A percentile compares a stretch with the other conserved stretches of the same genome.
These are phyloP conservation scores for Drosophila repleta DNA, from an alignment of 1,140 invertebrate genomes.

Conservation along the genomic window DNA sequence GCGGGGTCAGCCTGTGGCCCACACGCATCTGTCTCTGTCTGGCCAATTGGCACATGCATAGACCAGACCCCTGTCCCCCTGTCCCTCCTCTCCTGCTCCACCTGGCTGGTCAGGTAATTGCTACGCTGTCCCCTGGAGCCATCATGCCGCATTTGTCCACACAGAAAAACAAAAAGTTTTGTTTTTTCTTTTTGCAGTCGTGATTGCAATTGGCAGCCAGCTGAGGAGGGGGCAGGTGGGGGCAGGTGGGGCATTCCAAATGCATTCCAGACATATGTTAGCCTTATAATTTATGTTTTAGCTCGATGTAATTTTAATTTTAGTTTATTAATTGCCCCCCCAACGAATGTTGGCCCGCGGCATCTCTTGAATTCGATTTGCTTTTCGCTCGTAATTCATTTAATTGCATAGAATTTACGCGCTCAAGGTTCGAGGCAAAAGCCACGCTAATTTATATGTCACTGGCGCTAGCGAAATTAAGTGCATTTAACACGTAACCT, in stretches of 20 bases:
- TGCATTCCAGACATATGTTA: slow-evolving; percentile 71
- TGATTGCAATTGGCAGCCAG: slow-evolving; percentile 73
- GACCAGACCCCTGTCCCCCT: too few species aligned
- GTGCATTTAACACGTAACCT: slow-evolving; percentile 68
- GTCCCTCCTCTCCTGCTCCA: not conserved
- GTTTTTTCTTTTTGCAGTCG: too few species aligned
- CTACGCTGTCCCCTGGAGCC: slow-evolving; percentile 70
- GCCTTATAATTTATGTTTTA: slow-evolving; percentile 75
- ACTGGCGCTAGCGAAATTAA: slow-evolving; percentile 63
- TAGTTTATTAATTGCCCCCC: slow-evolving; percentile 73
- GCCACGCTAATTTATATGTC: slow-evolving; percentile 78
- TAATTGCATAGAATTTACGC: slow-evolving; percentile 73
- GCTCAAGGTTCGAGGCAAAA: slow-evolving; percentile 67
- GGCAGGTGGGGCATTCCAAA: not conserved
- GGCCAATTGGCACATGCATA: slow-evolving; percentile 26
- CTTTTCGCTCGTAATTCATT: slow-evolving; percentile 63
- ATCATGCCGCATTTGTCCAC: slow-evolving; percentile 80
- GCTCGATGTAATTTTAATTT: slow-evolving; percentile 67
- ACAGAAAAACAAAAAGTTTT: slow-evolving; percentile 42
- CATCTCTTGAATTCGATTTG: slow-evolving; percentile 46
- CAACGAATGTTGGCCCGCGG: slow-evolving; percentile 47
- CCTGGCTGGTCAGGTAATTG: slow-evolving; percentile 71
- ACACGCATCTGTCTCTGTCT: slow-evolving; percentile 50
- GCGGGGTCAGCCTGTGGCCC: slow-evolving; percentile 63
- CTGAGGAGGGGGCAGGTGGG: not conserved